Evolutionary conservation across 2,113 vertebrate genomes (phyloP).

Genomic region (Pithys albifrons): DNA sequence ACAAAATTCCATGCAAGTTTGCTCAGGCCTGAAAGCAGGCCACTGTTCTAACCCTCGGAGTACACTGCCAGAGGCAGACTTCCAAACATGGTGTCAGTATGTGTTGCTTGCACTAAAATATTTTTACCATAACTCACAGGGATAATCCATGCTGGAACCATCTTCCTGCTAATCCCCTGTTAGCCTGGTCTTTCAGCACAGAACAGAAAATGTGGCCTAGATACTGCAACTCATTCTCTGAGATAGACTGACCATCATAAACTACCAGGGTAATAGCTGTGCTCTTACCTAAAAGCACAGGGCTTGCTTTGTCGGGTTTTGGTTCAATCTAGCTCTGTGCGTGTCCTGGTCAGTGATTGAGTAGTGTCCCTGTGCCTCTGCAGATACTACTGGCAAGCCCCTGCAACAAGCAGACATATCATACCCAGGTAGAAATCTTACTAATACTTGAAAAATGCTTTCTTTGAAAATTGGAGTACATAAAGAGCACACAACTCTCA

Average conservation of each 20-base stretch:
- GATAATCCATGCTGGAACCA: constrained; percentile 8
- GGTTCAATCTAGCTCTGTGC: not conserved
- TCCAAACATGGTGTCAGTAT: not conserved
- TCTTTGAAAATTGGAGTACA: not conserved
- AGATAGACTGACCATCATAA: not conserved
- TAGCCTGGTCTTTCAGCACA: constrained; percentile 17
- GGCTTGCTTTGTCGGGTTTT: not conserved
- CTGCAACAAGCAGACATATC: not conserved
- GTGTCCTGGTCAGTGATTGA: not conserved
- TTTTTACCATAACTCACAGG: not conserved
- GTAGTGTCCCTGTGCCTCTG: not conserved
- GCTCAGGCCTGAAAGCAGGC: not conserved
- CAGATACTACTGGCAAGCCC: not conserved
- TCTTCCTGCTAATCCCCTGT: not conserved
- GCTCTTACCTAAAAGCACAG: not conserved
- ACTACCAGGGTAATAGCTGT: not conserved
- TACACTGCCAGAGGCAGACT: not conserved
- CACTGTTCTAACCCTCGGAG: not conserved
- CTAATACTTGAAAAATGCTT: not conserved
- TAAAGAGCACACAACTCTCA: not conserved
- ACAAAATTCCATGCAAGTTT: not conserved
- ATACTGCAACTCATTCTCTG: not conserved
- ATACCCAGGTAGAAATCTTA: not conserved
- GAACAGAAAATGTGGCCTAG: not conserved
- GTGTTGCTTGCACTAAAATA: not conserved